A percentile compares a stretch with the other conserved stretches of the same genome.
These are phyloP conservation scores for Gandaritis pyraliata DNA, from an alignment of 2,888 invertebrate genomes.

Conservation along the genomic window DNA sequence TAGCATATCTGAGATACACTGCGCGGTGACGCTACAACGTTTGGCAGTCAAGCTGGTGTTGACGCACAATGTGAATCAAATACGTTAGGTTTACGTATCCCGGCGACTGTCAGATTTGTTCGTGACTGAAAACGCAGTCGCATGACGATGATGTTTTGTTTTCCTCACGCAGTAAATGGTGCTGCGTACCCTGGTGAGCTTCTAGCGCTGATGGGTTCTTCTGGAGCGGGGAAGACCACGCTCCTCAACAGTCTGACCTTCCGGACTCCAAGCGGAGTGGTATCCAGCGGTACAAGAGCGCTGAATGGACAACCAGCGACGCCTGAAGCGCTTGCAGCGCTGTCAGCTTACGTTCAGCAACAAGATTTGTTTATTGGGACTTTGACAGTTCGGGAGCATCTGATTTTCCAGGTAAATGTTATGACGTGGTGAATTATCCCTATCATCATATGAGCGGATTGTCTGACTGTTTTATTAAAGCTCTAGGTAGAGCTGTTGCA, in stretches of 20 bases:
- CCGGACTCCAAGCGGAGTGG: constrained; percentile 88
- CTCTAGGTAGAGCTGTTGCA: no score
- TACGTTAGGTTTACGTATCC: no score
- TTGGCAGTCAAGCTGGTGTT: no score
- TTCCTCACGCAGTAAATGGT: constrained; percentile 87
- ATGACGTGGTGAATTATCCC: not conserved
- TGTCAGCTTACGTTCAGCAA: constrained; percentile 97
- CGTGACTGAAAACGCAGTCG: not conserved
- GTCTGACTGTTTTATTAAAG: no score
- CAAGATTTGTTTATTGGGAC: constrained; percentile 96
- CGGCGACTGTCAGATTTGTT: no score
- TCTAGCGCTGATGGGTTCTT: constrained; percentile 94
- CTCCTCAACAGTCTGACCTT: constrained; percentile 95
- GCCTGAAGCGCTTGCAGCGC: constrained; percentile 88
- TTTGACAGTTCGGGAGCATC: constrained; percentile 94
- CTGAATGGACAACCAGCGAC: constrained; percentile 91
- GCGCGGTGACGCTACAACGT: no score
- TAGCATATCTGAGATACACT: no score
- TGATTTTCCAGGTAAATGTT: constrained; percentile 90
- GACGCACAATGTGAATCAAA: no score
- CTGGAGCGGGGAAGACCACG: constrained; percentile 98
- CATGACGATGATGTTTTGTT: not conserved
- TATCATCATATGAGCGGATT: not conserved
- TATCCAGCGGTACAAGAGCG: constrained; percentile 84
- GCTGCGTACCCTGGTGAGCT: constrained; percentile 94